A percentile compares a stretch with the other conserved stretches of the same genome.
Conservation (phyloP, 2,888 invertebrate species). For the Uloborus plumipes region DNA sequence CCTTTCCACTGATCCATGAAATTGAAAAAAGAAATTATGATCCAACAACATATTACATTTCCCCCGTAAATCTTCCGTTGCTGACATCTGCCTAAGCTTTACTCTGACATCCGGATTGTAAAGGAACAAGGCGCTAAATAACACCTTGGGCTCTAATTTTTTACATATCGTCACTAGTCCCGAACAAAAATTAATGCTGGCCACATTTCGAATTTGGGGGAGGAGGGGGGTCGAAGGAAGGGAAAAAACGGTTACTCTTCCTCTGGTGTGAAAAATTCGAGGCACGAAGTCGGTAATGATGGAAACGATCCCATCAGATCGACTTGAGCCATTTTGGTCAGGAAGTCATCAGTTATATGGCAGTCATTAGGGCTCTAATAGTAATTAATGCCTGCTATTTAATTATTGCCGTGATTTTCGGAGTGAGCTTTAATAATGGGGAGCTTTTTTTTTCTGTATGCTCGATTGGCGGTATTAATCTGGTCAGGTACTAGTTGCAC, state of each 20-base stretch:
- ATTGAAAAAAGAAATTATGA: too few species aligned
- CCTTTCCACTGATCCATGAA: too few species aligned
- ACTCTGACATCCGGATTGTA: too few species aligned
- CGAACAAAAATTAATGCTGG: not conserved
- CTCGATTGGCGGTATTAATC: too few species aligned
- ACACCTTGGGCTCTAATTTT: too few species aligned
- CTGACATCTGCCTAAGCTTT: too few species aligned
- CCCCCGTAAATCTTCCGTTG: too few species aligned
- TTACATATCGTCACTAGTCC: too few species aligned
- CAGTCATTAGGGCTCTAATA: conserved; percentile 10
- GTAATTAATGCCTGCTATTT: conserved; percentile 45
- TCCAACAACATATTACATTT: too few species aligned
- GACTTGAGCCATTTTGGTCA: conserved; percentile 18
- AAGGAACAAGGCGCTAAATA: too few species aligned
- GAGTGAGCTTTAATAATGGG: conserved; percentile 2
- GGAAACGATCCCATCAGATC: conserved; percentile 26
- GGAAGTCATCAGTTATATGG: conserved; percentile 45
- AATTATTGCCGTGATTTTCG: conserved; percentile 43
- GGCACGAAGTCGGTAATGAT: conserved; percentile 36
- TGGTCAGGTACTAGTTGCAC: too few species aligned
- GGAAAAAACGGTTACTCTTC: not conserved
- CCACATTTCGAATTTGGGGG: not conserved
- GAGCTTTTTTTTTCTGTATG: not conserved
- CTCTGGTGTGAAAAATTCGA: conserved; percentile 25
- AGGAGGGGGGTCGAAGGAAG: too few species aligned